A percentile compares a stretch with the other conserved stretches of the same genome.
Conservation (phyloP, 2,888 invertebrate genomes). For the Tethea ocularis region DNA sequence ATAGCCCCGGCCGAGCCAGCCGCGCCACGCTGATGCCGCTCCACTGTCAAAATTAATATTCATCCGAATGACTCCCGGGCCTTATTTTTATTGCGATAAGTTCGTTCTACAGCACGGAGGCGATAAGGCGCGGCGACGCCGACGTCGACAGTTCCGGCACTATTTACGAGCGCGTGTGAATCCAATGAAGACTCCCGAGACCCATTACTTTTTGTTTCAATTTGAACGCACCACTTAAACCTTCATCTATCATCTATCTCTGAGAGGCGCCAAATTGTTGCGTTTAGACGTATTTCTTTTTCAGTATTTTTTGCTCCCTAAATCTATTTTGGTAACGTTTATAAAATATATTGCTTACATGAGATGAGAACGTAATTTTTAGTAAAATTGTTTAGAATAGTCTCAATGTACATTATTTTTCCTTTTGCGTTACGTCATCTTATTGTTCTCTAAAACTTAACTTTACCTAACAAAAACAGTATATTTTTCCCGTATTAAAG, state of each 20-base stretch:
- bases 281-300: slow-evolving; percentile 45
- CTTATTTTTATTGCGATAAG: slow-evolving; percentile 56
- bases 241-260: slow-evolving; percentile 60
- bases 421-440: too few species aligned
- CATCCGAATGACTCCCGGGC: slow-evolving; percentile 22
- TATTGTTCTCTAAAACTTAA: too few species aligned
- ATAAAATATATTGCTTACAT: neutral
- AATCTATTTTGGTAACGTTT: slow-evolving; percentile 38
- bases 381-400: too few species aligned
- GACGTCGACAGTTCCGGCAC: slow-evolving; percentile 40
- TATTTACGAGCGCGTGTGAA: slow-evolving; percentile 40
- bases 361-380: too few species aligned
- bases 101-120: slow-evolving; percentile 45
- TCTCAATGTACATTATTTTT: too few species aligned
- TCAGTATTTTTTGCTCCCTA: slow-evolving; percentile 39
- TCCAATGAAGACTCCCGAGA: neutral
- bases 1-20: slow-evolving; percentile 41
- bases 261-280: slow-evolving; percentile 24
- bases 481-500: too few species aligned
- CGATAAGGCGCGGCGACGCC: slow-evolving; percentile 37
- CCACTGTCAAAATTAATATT: slow-evolving; percentile 33
- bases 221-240: slow-evolving; percentile 49
- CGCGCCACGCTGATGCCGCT: slow-evolving; percentile 10
- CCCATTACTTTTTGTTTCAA: slow-evolving; percentile 16
- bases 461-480: too few species aligned